These are phyloP conservation scores for Anneissia japonica DNA, from an alignment of 35 echinoderm and acorn worm genomes.

Conservation along the genomic window DNA sequence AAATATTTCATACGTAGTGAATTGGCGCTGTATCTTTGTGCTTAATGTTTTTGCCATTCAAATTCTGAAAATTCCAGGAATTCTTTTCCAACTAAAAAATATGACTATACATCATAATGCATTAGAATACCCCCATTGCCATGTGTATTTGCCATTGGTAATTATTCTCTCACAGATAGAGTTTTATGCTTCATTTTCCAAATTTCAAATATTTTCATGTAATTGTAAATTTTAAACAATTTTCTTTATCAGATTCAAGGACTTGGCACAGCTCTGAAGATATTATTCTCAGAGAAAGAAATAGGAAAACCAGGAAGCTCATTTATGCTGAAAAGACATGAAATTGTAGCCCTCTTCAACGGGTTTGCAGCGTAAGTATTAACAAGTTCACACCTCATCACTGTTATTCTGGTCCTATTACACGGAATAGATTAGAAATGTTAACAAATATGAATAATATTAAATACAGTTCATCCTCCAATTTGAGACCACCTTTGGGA, in stretches of 20 bases:
- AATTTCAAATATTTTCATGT: not conserved
- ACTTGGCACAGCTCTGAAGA: slow-evolving; percentile 86
- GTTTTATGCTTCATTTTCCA: not conserved
- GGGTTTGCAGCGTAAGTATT: slow-evolving; percentile 85
- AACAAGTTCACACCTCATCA: too few relatives aligned
- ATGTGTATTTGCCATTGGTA: not conserved
- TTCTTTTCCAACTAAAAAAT: too few relatives aligned
- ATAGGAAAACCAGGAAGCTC: slow-evolving; percentile 7
- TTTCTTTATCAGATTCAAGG: slow-evolving; percentile 57
- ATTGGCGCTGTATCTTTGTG: too few relatives aligned
- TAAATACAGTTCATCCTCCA: too few relatives aligned
- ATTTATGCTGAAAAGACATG: slow-evolving; percentile 54
- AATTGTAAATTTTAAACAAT: not conserved
- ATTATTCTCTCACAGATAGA: not conserved
- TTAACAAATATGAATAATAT: too few relatives aligned
- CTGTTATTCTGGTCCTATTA: too few relatives aligned
- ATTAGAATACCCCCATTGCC: not conserved
- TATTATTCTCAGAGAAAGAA: slow-evolving; percentile 60
- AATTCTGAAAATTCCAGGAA: too few relatives aligned
- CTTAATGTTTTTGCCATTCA: too few relatives aligned
- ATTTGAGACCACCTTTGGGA: too few relatives aligned
- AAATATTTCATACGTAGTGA: too few relatives aligned
- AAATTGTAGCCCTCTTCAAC: slow-evolving; percentile 77
- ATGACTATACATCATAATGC: too few relatives aligned
- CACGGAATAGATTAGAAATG: too few relatives aligned